phyloP scores from a whole-genome alignment of 2,888 invertebrate genomes.

The Amaurobius ferox region DNA sequence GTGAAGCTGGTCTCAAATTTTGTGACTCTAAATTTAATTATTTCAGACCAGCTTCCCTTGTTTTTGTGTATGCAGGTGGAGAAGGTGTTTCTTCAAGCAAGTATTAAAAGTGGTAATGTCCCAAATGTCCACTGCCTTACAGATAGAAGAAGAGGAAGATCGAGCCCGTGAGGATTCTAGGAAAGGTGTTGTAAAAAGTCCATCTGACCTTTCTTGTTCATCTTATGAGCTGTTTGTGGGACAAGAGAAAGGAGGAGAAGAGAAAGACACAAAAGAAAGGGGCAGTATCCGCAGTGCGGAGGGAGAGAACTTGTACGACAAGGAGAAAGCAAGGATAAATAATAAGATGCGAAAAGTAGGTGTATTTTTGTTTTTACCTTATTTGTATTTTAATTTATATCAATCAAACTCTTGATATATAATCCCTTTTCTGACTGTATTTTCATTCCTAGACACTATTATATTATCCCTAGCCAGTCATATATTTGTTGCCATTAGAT shows the following conservation, averaged over 20 bases:
- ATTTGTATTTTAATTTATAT: background rate
- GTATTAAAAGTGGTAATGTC: too few species aligned
- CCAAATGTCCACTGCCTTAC: too few species aligned
- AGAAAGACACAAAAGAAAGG: conserved; percentile 87
- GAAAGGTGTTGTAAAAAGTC: conserved; percentile 86
- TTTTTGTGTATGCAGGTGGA: too few species aligned
- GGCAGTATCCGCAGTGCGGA: conserved; percentile 91
- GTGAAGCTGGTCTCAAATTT: too few species aligned
- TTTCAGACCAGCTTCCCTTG: too few species aligned
- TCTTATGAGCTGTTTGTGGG: conserved; percentile 94
- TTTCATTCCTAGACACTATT: too few species aligned
- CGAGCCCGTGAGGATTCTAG: conserved; percentile 67
- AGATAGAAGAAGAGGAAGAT: conserved; percentile 58
- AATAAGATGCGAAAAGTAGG: conserved; percentile 92
- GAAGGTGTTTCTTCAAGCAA: too few species aligned
- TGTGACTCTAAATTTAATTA: too few species aligned
- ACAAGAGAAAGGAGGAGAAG: conserved; percentile 90
- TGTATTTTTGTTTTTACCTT: conserved; percentile 74
- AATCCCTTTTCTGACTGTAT: too few species aligned
- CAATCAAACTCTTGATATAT: too few species aligned
- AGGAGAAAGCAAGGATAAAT: conserved; percentile 75
- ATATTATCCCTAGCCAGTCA: too few species aligned
- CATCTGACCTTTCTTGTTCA: conserved; percentile 93
- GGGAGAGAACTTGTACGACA: conserved; percentile 79
- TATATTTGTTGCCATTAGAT: too few species aligned